These are phyloP conservation scores for Nemoura dubitans DNA, from an alignment of 2,888 invertebrate species.

Conservation along the genomic window DNA sequence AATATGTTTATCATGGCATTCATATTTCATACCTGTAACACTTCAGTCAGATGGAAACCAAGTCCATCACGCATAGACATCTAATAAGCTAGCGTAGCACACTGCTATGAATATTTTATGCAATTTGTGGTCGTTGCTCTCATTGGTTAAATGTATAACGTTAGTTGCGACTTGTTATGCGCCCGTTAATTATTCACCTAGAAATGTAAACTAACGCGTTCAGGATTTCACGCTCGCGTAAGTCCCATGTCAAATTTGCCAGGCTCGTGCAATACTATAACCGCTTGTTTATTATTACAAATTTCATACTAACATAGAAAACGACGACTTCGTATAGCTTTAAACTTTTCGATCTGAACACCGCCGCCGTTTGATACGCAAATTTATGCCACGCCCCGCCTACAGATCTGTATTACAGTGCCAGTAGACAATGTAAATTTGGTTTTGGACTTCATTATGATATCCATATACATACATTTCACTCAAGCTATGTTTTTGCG, in stretches of 20 bases:
- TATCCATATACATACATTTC: not conserved
- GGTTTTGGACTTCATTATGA: not conserved
- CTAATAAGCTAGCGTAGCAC: not conserved
- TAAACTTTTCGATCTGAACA: too few species aligned
- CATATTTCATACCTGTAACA: too few species aligned
- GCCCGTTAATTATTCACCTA: not conserved
- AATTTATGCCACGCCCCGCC: too few species aligned
- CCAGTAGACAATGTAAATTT: not conserved
- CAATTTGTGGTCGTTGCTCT: not conserved
- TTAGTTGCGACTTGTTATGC: not conserved
- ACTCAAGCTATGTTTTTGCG: not conserved
- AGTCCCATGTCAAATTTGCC: not conserved
- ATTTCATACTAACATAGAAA: not conserved
- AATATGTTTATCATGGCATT: too few species aligned
- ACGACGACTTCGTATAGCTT: not conserved
- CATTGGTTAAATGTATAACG: not conserved
- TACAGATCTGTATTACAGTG: not conserved
- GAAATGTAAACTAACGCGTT: not conserved
- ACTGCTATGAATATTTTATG: not conserved
- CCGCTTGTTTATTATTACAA: slow-evolving; percentile 4
- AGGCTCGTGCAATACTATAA: not conserved
- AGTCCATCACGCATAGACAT: not conserved
- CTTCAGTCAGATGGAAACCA: not conserved
- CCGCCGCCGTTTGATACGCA: too few species aligned
- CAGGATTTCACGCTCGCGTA: not conserved